Evolutionary conservation across 2,797 vertebrate genomes (phyloP).

Genomic region (Sebastes dallii): DNA sequence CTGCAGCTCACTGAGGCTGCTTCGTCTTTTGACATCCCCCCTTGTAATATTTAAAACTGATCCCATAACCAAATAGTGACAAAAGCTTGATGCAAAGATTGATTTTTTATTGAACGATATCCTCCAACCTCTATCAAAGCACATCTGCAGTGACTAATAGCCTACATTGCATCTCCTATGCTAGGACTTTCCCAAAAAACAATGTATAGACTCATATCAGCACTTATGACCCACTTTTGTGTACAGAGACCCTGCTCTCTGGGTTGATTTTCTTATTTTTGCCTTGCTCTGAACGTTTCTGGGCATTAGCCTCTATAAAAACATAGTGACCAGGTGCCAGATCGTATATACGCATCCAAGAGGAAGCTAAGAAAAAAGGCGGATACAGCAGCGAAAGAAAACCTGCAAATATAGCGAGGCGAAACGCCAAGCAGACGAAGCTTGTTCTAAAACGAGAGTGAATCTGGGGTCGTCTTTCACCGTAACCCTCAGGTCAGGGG

Average conservation of each 20-base stretch:
- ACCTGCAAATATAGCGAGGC: too few relatives aligned
- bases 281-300: not conserved
- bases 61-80: not conserved
- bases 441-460: not conserved
- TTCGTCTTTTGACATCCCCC: not conserved
- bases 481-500: too few relatives aligned
- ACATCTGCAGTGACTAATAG: too few relatives aligned
- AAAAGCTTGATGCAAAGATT: not conserved
- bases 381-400: not conserved
- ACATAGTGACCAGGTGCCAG: not conserved
- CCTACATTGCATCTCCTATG: too few relatives aligned
- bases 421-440: too few relatives aligned
- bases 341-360: not conserved
- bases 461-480: not conserved
- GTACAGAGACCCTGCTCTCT: not conserved
- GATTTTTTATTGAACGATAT: too few relatives aligned
- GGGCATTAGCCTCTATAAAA: not conserved
- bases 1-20: not conserved
- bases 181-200: not conserved
- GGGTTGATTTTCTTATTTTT: not conserved
- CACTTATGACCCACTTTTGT: not conserved
- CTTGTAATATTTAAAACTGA: not conserved
- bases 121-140: too few relatives aligned
- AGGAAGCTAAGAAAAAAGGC: not conserved
- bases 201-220: not conserved